phyloP scores from a whole-genome alignment of 2,797 vertebrate genomes.

The Gallinago stenura region DNA sequence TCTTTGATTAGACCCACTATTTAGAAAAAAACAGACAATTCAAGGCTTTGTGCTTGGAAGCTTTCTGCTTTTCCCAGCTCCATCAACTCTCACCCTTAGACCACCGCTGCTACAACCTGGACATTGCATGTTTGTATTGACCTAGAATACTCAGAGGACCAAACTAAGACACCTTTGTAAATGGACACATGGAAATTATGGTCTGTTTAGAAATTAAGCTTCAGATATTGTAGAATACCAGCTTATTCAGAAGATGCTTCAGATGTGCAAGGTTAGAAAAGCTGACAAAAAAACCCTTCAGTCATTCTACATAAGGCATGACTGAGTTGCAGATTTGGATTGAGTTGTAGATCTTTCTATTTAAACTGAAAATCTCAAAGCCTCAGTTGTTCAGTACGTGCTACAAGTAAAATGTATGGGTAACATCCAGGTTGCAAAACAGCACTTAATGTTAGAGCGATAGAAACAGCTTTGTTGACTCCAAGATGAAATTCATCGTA shows the following conservation, averaged over 20 bases:
- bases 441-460: neutral
- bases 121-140: neutral
- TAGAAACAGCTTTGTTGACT: neutral
- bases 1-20: neutral
- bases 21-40: neutral
- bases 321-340: neutral
- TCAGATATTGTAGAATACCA: neutral
- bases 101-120: neutral
- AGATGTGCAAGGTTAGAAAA: neutral
- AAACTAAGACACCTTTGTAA: neutral
- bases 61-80: neutral
- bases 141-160: neutral
- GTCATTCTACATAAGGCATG: neutral
- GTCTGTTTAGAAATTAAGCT: neutral
- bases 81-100: neutral
- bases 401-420: neutral
- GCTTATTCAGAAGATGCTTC: neutral
- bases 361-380: neutral
- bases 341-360: neutral
- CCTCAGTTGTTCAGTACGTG: neutral
- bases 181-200: neutral
- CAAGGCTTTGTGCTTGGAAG: neutral
- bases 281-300: neutral
- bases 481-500: neutral
- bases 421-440: neutral